Evolutionary conservation across 2,113 vertebrate genomes (phyloP), one percentile per base, ranked within the genome.

Genomic region (Delphinus delphis): DNA sequence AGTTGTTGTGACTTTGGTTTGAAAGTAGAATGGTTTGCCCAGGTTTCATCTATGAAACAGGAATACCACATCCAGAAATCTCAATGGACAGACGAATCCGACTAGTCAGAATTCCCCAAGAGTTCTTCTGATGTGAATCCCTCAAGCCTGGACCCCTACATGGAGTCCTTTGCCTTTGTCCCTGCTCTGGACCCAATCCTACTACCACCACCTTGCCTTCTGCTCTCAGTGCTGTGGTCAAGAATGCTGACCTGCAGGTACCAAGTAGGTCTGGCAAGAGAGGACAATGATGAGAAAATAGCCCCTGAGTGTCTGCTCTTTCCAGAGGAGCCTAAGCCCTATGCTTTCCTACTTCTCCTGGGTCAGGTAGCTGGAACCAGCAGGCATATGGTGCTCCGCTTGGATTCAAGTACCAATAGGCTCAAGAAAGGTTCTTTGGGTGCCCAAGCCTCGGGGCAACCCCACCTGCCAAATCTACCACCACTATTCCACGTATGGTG

Each of bases 231-330:
- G 99, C 99, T 0, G 98, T 99, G 0, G 99, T 99, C 0, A 99
- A 99, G 96, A 99, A 98, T 1, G 99, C 99, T 0, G 98, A 99
- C 26, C 98, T 99, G 88, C 99, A 99, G 98, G 97, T 99, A 74
- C 99, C 99, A 98, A 98, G 53, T 99, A 99, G 96, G 99, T 99
- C 87, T 98, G 99, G 0, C 98, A 99, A 97, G 99, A 99, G 1
- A 98, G 1, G 99, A 99, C 31, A 99, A 99, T 47, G 99, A 99
- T 0, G 99, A 99, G 17, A 99, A 99, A 81, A 97, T 99, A 18
- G 97, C 98, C 55, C 99, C 99, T 1, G 99, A 99, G 98, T 99
- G 99, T 98, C 99, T 99, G 98, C 99, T 99, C 84, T 97, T 99
- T 63, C 96, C 98, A 0, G 99, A 99, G 44, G 98, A 97, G 96